These are phyloP conservation scores for Ictidomys tridecemlineatus DNA, from an alignment of 2,113 vertebrate species.

Conservation along the genomic window DNA sequence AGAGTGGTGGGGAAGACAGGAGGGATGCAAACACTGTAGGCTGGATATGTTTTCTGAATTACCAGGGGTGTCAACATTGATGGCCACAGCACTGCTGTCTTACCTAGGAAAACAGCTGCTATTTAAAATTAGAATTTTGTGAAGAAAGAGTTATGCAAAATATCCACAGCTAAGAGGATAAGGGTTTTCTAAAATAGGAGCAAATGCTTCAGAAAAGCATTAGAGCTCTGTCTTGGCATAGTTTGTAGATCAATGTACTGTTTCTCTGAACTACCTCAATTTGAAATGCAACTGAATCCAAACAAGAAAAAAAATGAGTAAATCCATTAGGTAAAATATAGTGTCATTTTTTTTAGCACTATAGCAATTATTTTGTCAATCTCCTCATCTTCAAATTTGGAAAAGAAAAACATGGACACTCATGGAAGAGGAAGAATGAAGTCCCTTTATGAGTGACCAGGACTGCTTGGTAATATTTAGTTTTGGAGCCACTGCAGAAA, in stretches of 20 bases:
- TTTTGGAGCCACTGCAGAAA: background rate
- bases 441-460: background rate
- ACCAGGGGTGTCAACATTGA: background rate
- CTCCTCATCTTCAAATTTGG: background rate
- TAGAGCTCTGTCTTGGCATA: background rate
- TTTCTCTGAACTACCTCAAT: background rate
- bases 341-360: background rate
- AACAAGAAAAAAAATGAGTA: background rate
- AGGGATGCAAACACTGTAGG: background rate
- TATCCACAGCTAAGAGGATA: background rate
- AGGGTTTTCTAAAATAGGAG: background rate
- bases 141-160: background rate
- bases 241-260: background rate
- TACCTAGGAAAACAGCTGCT: background rate
- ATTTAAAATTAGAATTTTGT: background rate
- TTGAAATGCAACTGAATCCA: background rate
- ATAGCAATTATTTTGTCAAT: background rate
- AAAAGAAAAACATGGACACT: conserved; percentile 19
- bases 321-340: background rate
- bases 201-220: background rate
- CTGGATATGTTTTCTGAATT: background rate
- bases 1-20: background rate
- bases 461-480: background rate
- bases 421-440: background rate
- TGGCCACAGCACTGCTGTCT: background rate